These are phyloP conservation scores for Danionella cerebrum DNA, from an alignment of 2,113 vertebrate genomes.

Conservation along the genomic window DNA sequence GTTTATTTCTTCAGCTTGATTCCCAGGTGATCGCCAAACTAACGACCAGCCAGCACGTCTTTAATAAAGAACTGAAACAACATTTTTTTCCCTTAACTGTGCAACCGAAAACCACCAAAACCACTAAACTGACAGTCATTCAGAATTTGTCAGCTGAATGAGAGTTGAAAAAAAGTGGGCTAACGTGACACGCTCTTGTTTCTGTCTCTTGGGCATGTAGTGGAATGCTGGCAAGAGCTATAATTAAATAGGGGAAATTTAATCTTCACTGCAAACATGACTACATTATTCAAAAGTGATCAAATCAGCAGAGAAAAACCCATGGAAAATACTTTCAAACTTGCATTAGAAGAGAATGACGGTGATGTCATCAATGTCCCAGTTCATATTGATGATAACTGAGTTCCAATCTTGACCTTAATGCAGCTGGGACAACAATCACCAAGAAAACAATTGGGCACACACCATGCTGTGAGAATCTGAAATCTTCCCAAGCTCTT, in stretches of 20 bases:
- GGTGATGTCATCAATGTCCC: no score
- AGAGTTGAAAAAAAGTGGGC: background rate
- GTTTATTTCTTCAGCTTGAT: slow-evolving; percentile 35
- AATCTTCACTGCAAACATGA: background rate
- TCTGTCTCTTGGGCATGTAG: background rate
- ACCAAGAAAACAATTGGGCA: no score
- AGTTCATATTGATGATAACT: no score
- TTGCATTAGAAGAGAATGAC: background rate
- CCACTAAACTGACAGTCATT: slow-evolving; percentile 12
- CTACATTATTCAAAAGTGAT: background rate
- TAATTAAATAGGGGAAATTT: background rate
- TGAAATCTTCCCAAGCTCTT: no score
- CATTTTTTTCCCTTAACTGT: background rate
- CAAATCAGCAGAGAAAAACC: background rate
- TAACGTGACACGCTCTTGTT: background rate
- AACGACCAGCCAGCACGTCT: slow-evolving; percentile 12
- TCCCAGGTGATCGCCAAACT: slow-evolving; percentile 30
- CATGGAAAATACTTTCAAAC: background rate
- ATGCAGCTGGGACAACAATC: no score
- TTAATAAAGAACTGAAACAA: slow-evolving; percentile 23
- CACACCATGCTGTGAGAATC: no score
- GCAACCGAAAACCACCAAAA: slow-evolving; percentile 9
- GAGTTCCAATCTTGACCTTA: no score
- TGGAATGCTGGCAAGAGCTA: background rate
- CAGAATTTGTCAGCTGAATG: slow-evolving; percentile 26